These are phyloP conservation scores for Anastrepha obliqua DNA, from an alignment of 1,140 invertebrate genomes.

Conservation along the genomic window DNA sequence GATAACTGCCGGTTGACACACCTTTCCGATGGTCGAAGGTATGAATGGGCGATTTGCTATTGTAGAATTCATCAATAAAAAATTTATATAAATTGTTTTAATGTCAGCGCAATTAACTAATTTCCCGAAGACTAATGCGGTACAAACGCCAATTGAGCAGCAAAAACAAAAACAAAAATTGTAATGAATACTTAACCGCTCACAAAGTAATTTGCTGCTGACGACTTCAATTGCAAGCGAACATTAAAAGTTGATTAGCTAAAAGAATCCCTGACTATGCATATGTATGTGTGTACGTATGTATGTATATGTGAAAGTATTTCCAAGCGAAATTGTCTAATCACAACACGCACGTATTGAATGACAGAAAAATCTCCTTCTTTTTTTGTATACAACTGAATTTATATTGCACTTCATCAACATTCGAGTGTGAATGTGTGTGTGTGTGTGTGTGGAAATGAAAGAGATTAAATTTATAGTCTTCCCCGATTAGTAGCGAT, in stretches of 20 bases:
- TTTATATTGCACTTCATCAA: neutral
- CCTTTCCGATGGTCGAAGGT: neutral
- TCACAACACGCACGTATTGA: neutral
- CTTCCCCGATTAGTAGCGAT: neutral
- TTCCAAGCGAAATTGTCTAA: neutral
- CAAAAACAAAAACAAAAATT: neutral
- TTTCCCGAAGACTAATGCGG: neutral
- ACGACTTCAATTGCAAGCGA: neutral
- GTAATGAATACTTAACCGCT: neutral
- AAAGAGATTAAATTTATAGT: conserved; percentile 7
- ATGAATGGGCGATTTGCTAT: neutral
- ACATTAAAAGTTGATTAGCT: neutral
- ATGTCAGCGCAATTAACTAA: neutral
- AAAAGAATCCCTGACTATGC: neutral
- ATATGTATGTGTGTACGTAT: neutral
- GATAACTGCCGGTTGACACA: neutral
- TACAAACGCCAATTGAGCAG: neutral
- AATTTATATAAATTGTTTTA: neutral
- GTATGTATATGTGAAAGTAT: neutral
- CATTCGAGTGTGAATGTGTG: neutral
- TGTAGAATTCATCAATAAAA: neutral
- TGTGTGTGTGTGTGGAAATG: neutral
- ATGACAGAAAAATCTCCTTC: neutral
- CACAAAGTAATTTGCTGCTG: neutral
- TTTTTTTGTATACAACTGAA: neutral